These are phyloP conservation scores for Erebia aethiops DNA, from an alignment of 2,888 invertebrate species.

Conservation along the genomic window DNA sequence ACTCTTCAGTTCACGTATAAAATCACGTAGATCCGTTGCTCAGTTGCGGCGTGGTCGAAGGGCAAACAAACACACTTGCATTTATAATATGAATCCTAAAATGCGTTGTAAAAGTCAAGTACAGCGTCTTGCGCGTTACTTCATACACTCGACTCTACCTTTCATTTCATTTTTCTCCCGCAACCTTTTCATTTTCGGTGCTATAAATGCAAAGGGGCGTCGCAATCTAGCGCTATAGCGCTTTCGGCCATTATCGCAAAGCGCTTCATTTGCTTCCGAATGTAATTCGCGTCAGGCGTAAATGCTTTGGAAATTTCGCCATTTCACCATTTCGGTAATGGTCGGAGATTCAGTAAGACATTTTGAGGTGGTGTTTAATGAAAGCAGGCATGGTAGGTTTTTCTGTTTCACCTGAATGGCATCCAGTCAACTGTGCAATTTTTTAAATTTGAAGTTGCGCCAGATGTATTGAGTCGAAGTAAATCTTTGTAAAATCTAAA, in stretches of 20 bases:
- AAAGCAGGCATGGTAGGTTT: too few relatives aligned
- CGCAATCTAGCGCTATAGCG: slow-evolving; percentile 55
- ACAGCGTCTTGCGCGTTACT: slow-evolving; percentile 6
- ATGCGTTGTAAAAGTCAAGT: slow-evolving; percentile 11
- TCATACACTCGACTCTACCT: slow-evolving; percentile 24
- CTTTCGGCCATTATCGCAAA: slow-evolving; percentile 51
- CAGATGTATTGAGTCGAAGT: too few relatives aligned
- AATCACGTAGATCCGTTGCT: too few relatives aligned
- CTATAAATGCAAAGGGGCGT: slow-evolving; percentile 68
- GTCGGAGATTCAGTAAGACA: too few relatives aligned
- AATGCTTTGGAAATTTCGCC: slow-evolving; percentile 36
- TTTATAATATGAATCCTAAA: neutral
- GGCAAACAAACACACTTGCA: too few relatives aligned
- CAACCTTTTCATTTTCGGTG: slow-evolving; percentile 65
- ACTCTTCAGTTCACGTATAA: too few relatives aligned
- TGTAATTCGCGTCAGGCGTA: slow-evolving; percentile 48
- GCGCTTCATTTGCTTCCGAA: slow-evolving; percentile 54
- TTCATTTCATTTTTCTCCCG: slow-evolving; percentile 55
- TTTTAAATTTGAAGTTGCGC: too few relatives aligned
- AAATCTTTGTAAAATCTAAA: too few relatives aligned
- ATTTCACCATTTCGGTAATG: slow-evolving; percentile 20
- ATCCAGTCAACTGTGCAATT: too few relatives aligned
- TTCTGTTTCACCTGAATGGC: too few relatives aligned
- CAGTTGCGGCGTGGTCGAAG: too few relatives aligned
- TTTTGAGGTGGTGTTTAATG: too few relatives aligned